A percentile compares a stretch with the other conserved stretches of the same genome.
Conservation (phyloP, 2,113 vertebrate genomes). For the Gnathonemus longibarbis region DNA sequence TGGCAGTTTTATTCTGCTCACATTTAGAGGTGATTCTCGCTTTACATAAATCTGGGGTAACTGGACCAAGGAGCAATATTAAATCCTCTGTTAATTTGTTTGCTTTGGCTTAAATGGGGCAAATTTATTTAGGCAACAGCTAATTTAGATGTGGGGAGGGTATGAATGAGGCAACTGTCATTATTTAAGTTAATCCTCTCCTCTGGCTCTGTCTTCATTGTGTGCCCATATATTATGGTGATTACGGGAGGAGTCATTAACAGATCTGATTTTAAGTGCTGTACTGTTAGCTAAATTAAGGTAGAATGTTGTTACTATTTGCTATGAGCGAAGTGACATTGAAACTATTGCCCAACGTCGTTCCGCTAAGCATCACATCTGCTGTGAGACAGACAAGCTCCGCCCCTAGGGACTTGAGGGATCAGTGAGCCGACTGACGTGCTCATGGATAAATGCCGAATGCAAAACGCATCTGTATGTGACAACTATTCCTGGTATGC, state of each 20-base stretch:
- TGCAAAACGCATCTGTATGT: not conserved
- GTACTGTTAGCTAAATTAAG: not conserved
- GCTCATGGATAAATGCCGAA: not conserved
- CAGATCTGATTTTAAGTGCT: not conserved
- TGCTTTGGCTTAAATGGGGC: not conserved
- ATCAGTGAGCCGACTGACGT: not conserved
- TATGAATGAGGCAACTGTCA: not conserved
- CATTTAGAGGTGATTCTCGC: not conserved
- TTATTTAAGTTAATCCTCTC: not conserved
- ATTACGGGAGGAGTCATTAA: not conserved
- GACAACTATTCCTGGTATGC: not conserved
- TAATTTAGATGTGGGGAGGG: not conserved
- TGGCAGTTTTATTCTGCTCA: not conserved
- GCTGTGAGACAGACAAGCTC: not conserved
- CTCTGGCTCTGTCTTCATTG: not conserved
- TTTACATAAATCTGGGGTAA: not conserved
- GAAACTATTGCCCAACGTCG: not conserved
- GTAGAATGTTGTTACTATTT: not conserved
- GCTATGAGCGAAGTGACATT: not conserved
- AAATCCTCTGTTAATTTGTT: not conserved
- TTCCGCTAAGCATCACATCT: not conserved
- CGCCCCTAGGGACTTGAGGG: not conserved
- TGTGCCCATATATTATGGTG: not conserved
- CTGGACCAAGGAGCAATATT: not conserved
- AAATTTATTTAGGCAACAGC: not conserved